phyloP scores from a whole-genome alignment of 2,888 invertebrate genomes.

The Epinotia demarniana region DNA sequence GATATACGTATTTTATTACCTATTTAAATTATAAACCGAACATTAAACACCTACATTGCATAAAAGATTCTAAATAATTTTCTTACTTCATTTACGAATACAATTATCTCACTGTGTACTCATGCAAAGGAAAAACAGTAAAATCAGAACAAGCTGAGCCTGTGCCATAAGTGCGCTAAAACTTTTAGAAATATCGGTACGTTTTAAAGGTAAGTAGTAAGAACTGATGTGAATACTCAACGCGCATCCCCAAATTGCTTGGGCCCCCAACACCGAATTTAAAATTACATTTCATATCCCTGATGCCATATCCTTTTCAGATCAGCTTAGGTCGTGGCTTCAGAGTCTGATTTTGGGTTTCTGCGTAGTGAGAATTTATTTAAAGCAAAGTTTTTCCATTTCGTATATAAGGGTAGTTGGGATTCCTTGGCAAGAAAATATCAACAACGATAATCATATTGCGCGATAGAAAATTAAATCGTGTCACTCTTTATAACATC shows the following conservation, averaged over 20 bases:
- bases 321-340: constrained; percentile 34
- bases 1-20: not conserved
- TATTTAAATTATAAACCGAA: not conserved
- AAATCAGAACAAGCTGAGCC: not conserved
- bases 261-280: constrained; percentile 44
- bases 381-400: constrained; percentile 19
- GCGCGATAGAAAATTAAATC: not conserved
- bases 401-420: not conserved
- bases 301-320: constrained; percentile 49
- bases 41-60: not conserved
- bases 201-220: not conserved
- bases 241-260: constrained; percentile 45
- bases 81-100: no score
- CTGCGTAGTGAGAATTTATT: constrained; percentile 36
- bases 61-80: not conserved
- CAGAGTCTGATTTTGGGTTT: constrained; percentile 25
- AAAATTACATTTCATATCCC: constrained; percentile 54
- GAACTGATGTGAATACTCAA: constrained; percentile 7
- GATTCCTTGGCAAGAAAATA: constrained; percentile 4
- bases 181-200: not conserved
- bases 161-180: not conserved
- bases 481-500: constrained; percentile 18
- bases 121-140: not conserved
- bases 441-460: constrained; percentile 6
- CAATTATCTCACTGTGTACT: not conserved